A percentile compares a stretch with the other conserved stretches of the same genome.
Evolutionary conservation across 1,140 invertebrate genomes (phyloP).

Genomic region (Brachionus manjavacas): DNA sequence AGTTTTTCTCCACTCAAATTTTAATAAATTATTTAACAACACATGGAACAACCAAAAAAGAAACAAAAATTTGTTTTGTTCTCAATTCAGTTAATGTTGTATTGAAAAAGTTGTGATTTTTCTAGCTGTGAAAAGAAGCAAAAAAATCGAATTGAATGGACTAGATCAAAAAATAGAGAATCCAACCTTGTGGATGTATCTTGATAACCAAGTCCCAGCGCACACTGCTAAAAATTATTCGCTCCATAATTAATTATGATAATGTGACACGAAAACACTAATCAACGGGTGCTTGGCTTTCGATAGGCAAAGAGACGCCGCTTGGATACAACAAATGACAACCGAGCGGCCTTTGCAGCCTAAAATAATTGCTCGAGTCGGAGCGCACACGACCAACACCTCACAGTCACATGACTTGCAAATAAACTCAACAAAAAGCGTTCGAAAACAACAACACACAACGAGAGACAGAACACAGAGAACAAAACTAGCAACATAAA

Average conservation of each 20-base stretch:
- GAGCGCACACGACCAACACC: not conserved
- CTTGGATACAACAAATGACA: not conserved
- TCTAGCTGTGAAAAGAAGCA: too few species aligned
- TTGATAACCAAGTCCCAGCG: not conserved
- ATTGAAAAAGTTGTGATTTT: too few species aligned
- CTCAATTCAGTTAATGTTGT: not conserved
- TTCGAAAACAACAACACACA: not conserved
- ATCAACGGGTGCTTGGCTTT: not conserved
- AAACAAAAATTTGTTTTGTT: not conserved
- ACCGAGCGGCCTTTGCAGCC: not conserved
- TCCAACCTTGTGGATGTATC: not conserved
- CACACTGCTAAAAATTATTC: not conserved
- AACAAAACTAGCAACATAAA: slow-evolving; percentile 20
- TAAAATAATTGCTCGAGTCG: not conserved
- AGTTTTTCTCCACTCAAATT: too few species aligned
- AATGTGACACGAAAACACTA: not conserved
- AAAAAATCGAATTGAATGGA: not conserved
- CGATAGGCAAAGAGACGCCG: not conserved
- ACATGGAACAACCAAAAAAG: not conserved
- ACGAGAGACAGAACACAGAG: not conserved
- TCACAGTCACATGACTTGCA: not conserved
- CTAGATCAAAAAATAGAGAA: not conserved
- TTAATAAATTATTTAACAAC: too few species aligned
- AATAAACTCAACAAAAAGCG: not conserved
- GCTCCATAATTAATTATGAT: not conserved